A percentile compares a stretch with the other conserved stretches of the same genome.
phyloP scores from a whole-genome alignment of 2,113 vertebrate species.

The Danio rerio region DNA sequence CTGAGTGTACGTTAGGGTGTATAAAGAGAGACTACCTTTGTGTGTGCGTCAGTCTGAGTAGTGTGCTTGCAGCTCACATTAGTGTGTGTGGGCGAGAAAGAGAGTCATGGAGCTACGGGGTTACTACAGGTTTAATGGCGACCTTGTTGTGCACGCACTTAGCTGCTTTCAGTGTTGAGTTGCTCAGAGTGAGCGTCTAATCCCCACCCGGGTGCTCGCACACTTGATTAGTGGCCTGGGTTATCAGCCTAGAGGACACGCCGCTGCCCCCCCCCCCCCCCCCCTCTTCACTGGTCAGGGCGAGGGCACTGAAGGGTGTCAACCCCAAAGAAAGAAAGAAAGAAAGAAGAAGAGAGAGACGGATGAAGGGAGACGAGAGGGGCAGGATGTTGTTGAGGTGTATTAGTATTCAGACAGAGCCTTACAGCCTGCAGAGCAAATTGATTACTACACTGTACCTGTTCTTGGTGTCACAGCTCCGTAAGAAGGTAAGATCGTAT shows the following conservation, averaged over 20 bases:
- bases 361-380: conserved; percentile 33
- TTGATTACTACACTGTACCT: conserved; percentile 90
- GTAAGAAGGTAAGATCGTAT: conserved; percentile 83
- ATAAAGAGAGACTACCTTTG: conserved; percentile 32
- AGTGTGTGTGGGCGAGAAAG: conserved; percentile 41
- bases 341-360: conserved; percentile 44
- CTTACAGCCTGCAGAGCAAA: conserved; percentile 89
- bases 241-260: conserved; percentile 84
- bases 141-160: conserved; percentile 76
- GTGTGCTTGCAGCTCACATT: conserved; percentile 12
- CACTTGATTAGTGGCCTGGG: conserved; percentile 85
- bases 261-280: conserved; percentile 65
- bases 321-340: conserved; percentile 80
- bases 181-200: conserved; percentile 79
- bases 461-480: conserved; percentile 84
- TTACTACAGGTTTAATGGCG: conserved; percentile 76
- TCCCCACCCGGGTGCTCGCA: conserved; percentile 81
- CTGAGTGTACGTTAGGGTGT: conserved; percentile 26
- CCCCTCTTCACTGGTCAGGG: conserved; percentile 80
- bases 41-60: conserved; percentile 27
- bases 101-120: conserved; percentile 37
- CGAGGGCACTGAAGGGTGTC: conserved; percentile 81
- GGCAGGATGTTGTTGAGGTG: conserved; percentile 58
- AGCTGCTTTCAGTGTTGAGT: conserved; percentile 77
- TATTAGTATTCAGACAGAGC: conserved; percentile 90